Evolutionary conservation across 2,888 invertebrate species (phyloP).

Genomic region (Cyaniris semiargus): DNA sequence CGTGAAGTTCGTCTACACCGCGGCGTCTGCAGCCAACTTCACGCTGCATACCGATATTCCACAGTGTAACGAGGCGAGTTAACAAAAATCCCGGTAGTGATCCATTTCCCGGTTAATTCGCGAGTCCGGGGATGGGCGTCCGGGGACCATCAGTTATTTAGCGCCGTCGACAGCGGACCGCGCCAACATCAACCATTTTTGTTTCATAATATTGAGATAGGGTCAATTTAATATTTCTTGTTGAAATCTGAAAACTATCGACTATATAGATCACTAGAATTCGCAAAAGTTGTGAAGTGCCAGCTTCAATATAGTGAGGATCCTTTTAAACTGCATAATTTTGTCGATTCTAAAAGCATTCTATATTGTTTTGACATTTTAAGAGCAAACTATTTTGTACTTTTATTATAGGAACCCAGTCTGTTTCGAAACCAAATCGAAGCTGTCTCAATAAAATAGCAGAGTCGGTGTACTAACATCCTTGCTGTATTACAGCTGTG

Average conservation of each 20-base stretch:
- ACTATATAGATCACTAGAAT: not conserved
- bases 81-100: slow-evolving; percentile 16
- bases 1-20: not conserved
- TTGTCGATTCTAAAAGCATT: no score
- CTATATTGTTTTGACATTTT: no score
- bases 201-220: not conserved
- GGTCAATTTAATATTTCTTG: not conserved
- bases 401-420: no score
- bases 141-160: slow-evolving; percentile 30
- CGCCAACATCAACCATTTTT: not conserved
- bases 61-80: not conserved
- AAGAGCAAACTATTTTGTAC: no score
- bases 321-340: no score
- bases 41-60: not conserved
- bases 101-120: slow-evolving; percentile 40
- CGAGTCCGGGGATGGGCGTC: slow-evolving; percentile 32
- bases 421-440: no score
- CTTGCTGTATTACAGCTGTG: no score
- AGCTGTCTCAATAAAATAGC: no score
- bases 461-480: no score
- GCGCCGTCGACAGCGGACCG: slow-evolving; percentile 14
- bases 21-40: not conserved
- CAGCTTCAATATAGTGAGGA: no score
- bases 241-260: not conserved
- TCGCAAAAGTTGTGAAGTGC: no score